These are phyloP conservation scores for Elymnias hypermnestra DNA, from an alignment of 1,140 invertebrate genomes.

Conservation along the genomic window DNA sequence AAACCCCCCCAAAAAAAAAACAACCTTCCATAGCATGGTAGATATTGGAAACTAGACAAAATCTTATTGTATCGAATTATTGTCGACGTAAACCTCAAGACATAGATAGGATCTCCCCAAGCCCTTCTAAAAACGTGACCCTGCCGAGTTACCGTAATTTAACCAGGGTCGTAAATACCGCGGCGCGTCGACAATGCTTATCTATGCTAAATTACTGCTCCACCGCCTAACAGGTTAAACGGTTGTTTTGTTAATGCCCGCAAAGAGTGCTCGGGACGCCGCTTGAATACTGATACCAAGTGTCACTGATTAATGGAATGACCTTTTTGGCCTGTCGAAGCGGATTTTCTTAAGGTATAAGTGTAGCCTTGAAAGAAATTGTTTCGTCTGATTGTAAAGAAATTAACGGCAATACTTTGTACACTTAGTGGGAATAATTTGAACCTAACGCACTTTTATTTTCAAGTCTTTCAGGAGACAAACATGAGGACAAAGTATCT, in stretches of 20 bases:
- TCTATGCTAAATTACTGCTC: conserved; percentile 57
- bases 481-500: too few species aligned
- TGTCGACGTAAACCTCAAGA: background rate
- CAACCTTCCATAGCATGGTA: too few species aligned
- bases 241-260: conserved; percentile 49
- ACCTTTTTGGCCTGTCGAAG: conserved; percentile 3
- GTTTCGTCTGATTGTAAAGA: too few species aligned
- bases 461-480: too few species aligned
- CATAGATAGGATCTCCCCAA: conserved; percentile 27
- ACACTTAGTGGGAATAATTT: too few species aligned
- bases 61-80: too few species aligned
- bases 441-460: too few species aligned
- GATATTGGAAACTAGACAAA: too few species aligned
- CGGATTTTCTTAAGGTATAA: conserved; percentile 1
- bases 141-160: conserved; percentile 30
- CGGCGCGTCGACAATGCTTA: conserved; percentile 43
- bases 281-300: conserved; percentile 34
- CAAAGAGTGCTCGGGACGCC: conserved; percentile 26
- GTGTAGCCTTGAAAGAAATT: too few species aligned
- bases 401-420: too few species aligned
- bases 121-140: conserved; percentile 9
- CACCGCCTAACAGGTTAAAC: conserved; percentile 48
- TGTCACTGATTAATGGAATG: conserved; percentile 12
- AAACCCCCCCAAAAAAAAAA: too few species aligned
- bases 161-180: conserved; percentile 37